Conservation (phyloP, 1,140 invertebrate genomes). For the Drosophila pallidifrons region DNA sequence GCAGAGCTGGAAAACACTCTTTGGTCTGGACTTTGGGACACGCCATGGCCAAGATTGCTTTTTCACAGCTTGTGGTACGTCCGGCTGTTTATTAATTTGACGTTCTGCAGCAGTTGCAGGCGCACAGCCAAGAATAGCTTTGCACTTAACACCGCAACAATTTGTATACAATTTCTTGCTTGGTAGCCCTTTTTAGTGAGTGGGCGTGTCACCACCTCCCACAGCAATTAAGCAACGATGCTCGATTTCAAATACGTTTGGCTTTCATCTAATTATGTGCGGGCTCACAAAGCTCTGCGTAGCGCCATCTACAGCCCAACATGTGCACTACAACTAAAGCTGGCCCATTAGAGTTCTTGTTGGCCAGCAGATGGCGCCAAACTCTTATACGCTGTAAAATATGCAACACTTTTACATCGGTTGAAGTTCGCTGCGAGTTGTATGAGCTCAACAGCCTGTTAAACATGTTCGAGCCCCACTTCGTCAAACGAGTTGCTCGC, state of each 20-base stretch:
- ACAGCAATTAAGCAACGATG: conserved; percentile 36
- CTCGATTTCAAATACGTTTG: conserved; percentile 6
- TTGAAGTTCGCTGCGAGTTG: background rate
- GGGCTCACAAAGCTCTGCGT: background rate
- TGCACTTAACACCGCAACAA: conserved; percentile 63
- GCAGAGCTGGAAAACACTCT: conserved; percentile 16
- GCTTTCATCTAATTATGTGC: conserved; percentile 18
- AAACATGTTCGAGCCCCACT: background rate
- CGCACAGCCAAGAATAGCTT: conserved; percentile 4
- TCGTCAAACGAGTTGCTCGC: conserved; percentile 8
- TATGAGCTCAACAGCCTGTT: conserved; percentile 1
- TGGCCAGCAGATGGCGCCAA: conserved; percentile 35
- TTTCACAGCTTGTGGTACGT: conserved; percentile 82
- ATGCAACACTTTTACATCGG: conserved; percentile 30
- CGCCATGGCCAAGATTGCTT: conserved; percentile 75
- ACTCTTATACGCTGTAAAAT: conserved; percentile 57
- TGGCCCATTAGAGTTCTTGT: background rate
- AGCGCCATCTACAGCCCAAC: background rate
- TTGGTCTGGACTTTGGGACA: conserved; percentile 26
- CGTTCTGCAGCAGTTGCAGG: conserved; percentile 60
- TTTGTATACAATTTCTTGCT: conserved; percentile 63
- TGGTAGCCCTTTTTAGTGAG: background rate
- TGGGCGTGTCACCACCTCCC: conserved; percentile 41
- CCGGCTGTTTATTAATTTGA: conserved; percentile 81
- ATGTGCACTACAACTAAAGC: conserved; percentile 1